Percentiles rank a stretch among this genome's conserved stretches.
Evolutionary conservation across 2,113 vertebrate species (phyloP).

Genomic region (Apaloderma vittatum): DNA sequence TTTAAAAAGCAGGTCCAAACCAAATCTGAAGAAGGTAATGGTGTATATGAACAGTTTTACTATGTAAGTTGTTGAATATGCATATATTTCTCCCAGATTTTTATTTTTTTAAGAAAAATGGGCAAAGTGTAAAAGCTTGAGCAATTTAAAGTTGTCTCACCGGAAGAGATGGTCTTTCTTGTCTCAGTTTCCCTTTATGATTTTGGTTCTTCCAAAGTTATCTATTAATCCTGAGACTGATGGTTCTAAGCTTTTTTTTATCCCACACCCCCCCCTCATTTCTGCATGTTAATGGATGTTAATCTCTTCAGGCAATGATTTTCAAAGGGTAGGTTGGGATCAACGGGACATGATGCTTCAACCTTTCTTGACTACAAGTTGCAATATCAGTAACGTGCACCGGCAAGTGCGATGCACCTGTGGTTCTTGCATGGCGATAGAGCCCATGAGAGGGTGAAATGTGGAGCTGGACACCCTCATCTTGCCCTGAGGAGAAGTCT

Average conservation of each 20-base stretch:
- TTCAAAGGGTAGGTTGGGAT: background rate
- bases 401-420: too few relatives aligned
- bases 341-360: background rate
- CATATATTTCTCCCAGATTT: background rate
- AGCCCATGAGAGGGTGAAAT: background rate
- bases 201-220: background rate
- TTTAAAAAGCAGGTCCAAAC: background rate
- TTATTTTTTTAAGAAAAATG: background rate
- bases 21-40: background rate
- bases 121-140: background rate
- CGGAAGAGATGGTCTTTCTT: background rate
- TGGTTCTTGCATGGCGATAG: background rate
- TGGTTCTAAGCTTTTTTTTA: background rate
- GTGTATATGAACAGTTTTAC: too few relatives aligned
- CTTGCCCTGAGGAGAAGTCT: background rate
- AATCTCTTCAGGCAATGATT: fast-evolving
- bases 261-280: background rate
- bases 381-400: background rate
- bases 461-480: background rate
- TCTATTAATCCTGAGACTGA: background rate
- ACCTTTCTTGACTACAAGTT: background rate
- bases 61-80: background rate
- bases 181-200: background rate
- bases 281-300: background rate
- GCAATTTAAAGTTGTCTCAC: background rate